phyloP scores from a whole-genome alignment of 2,797 vertebrate species.

The Sebastes kiyomatsui region DNA sequence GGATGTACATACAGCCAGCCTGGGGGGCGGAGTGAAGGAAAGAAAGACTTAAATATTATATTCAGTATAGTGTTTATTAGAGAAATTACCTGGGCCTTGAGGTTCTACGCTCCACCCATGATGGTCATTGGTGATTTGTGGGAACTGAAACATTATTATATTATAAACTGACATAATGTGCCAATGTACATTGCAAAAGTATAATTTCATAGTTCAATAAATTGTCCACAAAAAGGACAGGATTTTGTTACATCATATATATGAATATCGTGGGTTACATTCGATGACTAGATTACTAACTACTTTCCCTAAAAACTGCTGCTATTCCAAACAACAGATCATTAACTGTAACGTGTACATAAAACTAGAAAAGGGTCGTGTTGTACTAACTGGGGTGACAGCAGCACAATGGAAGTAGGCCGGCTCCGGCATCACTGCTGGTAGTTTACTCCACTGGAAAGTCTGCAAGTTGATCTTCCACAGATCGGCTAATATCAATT shows the following conservation, averaged over 20 bases:
- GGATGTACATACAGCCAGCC: conserved; percentile 99
- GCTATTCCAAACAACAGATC: neutral
- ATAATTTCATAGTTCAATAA: no score
- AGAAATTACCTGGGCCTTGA: neutral
- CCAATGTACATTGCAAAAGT: no score
- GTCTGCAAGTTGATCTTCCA: conserved; percentile 95
- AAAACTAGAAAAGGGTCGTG: neutral
- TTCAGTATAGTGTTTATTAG: neutral
- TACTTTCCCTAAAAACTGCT: neutral
- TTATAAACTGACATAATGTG: no score
- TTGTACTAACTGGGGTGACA: conserved; percentile 92
- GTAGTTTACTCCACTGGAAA: conserved; percentile 95
- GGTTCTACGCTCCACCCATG: neutral
- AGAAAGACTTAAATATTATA: neutral
- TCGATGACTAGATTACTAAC: neutral
- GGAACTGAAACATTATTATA: neutral
- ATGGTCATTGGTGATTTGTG: neutral
- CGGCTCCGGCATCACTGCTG: conserved; percentile 94
- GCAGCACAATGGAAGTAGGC: conserved; percentile 99
- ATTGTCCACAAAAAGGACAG: no score
- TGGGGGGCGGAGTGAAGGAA: conserved; percentile 44
- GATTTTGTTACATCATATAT: neutral
- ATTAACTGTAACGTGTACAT: neutral
- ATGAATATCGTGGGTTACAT: neutral
- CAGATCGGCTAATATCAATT: conserved; percentile 93